Evolutionary conservation across 2,888 invertebrate genomes (phyloP).

Genomic region (Agrotis exclamationis): DNA sequence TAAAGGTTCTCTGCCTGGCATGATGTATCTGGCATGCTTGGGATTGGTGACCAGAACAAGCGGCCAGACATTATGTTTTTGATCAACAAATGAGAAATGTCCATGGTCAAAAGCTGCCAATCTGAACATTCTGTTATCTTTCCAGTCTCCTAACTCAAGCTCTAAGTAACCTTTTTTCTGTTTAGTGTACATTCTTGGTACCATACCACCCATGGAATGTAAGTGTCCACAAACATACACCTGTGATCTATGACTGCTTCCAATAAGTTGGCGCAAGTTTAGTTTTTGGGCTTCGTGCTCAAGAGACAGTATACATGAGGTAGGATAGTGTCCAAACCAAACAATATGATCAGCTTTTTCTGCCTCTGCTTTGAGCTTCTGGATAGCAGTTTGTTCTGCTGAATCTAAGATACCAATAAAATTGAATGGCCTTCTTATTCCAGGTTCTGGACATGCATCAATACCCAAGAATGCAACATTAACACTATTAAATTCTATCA

Average conservation of each 20-base stretch:
- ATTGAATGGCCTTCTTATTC: constrained; percentile 96
- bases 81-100: constrained; percentile 96
- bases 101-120: constrained; percentile 97
- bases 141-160: constrained; percentile 98
- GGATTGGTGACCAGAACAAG: constrained; percentile 97
- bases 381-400: constrained; percentile 91
- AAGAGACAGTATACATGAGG: constrained; percentile 95
- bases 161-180: constrained; percentile 96
- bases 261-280: constrained; percentile 91
- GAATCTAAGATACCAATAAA: constrained; percentile 95
- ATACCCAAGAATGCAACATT: constrained; percentile 96
- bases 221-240: constrained; percentile 97
- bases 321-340: constrained; percentile 97
- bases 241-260: constrained; percentile 91
- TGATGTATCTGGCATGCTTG: constrained; percentile 94
- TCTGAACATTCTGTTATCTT: constrained; percentile 96
- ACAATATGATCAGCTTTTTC: constrained; percentile 85
- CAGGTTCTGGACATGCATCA: constrained; percentile 97
- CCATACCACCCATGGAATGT: constrained; percentile 95
- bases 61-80: constrained; percentile 95
- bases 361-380: constrained; percentile 90
- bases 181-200: constrained; percentile 96
- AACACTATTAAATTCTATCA: constrained; percentile 89
- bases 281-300: constrained; percentile 86
- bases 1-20: constrained; percentile 94